Evolutionary conservation across 2,113 vertebrate species (phyloP).

Genomic region (Hippocampus zosterae): DNA sequence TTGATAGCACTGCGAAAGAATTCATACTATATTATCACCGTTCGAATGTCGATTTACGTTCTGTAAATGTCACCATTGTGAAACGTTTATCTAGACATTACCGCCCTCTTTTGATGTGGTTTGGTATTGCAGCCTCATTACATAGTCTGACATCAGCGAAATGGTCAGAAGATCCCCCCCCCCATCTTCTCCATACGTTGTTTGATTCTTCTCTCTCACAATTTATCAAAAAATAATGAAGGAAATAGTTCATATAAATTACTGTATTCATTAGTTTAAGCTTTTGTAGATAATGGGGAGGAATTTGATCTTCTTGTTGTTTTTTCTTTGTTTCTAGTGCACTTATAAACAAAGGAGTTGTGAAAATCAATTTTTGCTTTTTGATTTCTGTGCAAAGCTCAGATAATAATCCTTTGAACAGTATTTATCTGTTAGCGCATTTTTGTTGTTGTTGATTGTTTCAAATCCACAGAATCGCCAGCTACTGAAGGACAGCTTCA

Average conservation of each 20-base stretch:
- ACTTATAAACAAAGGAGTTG: neutral
- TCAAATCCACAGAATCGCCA: slow-evolving; percentile 80
- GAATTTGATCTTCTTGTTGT: neutral
- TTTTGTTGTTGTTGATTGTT: neutral
- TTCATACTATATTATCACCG: neutral
- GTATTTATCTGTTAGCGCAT: neutral
- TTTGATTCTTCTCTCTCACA: neutral
- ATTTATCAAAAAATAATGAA: neutral
- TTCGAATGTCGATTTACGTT: neutral
- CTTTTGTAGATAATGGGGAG: neutral
- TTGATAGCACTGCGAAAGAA: neutral
- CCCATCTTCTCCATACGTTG: neutral
- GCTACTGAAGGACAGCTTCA: slow-evolving; percentile 95
- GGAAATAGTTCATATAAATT: neutral
- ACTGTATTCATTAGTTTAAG: neutral
- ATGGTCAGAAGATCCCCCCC: neutral
- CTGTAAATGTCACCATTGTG: slow-evolving; percentile 2
- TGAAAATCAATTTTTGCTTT: neutral
- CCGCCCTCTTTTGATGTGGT: slow-evolving; percentile 60
- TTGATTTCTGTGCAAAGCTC: neutral
- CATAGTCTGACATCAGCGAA: slow-evolving; percentile 64
- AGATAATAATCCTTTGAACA: neutral
- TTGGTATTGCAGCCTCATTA: slow-evolving; percentile 51
- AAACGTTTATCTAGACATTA: slow-evolving; percentile 34
- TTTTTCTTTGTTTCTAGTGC: neutral